Percentiles rank a stretch among this genome's conserved stretches.
These are phyloP conservation scores for Martes martes DNA, from an alignment of 2,113 vertebrate genomes.

Conservation along the genomic window DNA sequence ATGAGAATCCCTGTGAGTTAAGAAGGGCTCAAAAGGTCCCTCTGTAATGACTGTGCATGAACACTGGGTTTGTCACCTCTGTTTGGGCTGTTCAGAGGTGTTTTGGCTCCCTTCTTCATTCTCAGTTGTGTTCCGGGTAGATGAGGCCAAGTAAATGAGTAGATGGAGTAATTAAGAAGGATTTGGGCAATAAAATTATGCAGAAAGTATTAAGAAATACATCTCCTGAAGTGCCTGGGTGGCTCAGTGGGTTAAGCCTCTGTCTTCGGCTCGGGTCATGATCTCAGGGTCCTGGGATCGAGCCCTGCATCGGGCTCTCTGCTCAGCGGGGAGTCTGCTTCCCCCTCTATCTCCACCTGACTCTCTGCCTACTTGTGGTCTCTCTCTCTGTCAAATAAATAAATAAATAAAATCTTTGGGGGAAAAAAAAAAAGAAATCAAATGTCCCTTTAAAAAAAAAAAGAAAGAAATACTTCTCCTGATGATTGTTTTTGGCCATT, in stretches of 20 bases:
- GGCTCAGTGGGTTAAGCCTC: too few relatives aligned
- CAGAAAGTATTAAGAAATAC: slow-evolving; percentile 40
- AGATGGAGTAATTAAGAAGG: not conserved
- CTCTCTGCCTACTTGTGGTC: too few relatives aligned
- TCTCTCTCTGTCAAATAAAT: too few relatives aligned
- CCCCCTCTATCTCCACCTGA: too few relatives aligned
- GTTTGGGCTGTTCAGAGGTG: not conserved
- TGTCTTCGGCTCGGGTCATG: too few relatives aligned
- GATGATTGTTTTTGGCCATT: slow-evolving; percentile 1
- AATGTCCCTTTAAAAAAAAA: too few relatives aligned
- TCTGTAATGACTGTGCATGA: not conserved
- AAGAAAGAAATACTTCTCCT: not conserved
- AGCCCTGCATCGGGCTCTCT: too few relatives aligned
- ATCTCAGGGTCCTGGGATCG: too few relatives aligned
- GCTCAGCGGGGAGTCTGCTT: too few relatives aligned
- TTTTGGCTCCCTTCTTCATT: not conserved
- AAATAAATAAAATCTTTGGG: too few relatives aligned
- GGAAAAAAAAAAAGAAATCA: too few relatives aligned
- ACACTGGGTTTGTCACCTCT: not conserved
- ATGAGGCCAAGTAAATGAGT: not conserved
- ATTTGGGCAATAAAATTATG: slow-evolving; percentile 8
- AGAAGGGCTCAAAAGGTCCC: not conserved
- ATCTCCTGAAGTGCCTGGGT: not conserved
- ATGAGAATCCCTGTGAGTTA: slow-evolving; percentile 2
- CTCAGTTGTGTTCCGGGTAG: not conserved